Conservation (phyloP, 2,113 vertebrate genomes). For the Brienomyrus longianalis region DNA sequence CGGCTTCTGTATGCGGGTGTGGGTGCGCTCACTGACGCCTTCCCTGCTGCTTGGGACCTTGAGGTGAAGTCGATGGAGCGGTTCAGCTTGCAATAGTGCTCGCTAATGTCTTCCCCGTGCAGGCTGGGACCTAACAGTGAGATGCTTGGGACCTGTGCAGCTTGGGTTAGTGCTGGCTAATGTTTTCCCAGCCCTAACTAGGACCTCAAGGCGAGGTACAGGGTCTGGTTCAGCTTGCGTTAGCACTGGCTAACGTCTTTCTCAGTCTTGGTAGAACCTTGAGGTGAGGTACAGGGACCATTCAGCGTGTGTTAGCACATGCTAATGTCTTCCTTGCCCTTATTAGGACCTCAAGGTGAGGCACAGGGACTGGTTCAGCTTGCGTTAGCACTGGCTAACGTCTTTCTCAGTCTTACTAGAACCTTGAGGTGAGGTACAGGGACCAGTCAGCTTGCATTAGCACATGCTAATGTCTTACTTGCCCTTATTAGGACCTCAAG, state of each 20-base stretch:
- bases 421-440: not conserved
- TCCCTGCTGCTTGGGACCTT: not conserved
- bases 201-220: not conserved
- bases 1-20: not conserved
- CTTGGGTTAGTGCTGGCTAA: not conserved
- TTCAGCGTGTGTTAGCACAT: not conserved
- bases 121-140: not conserved
- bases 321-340: not conserved
- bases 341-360: not conserved
- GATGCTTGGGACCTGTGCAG: not conserved
- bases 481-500: not conserved
- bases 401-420: not conserved
- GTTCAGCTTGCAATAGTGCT: not conserved
- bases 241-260: not conserved
- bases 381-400: not conserved
- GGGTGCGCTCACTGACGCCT: not conserved
- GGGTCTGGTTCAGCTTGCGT: not conserved
- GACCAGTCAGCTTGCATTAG: not conserved
- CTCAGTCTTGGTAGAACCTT: not conserved
- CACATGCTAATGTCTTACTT: not conserved
- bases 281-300: not conserved
- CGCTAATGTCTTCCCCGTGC: conserved; percentile 3
- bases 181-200: not conserved
- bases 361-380: not conserved
- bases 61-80: not conserved